Percentiles rank a stretch among this genome's conserved stretches.
Conservation (phyloP, 2,113 vertebrate species). For the Epinephelus moara region DNA sequence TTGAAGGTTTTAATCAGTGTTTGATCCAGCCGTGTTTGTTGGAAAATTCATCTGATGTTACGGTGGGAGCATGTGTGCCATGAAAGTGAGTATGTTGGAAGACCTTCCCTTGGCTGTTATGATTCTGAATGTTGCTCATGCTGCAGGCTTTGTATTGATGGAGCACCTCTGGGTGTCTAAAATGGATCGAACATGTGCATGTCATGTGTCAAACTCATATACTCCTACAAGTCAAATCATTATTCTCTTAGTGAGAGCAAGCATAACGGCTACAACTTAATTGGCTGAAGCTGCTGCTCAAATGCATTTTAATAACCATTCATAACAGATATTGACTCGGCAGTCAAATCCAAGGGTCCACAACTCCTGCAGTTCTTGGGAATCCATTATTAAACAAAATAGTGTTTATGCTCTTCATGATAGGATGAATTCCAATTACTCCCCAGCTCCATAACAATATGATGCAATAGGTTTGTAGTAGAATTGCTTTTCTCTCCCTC, state of each 20-base stretch:
- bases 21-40: constrained; percentile 38
- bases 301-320: neutral
- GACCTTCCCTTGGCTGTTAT: constrained; percentile 13
- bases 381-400: neutral
- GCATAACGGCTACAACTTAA: constrained; percentile 11
- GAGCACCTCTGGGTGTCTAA: constrained; percentile 10
- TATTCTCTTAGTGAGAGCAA: constrained; percentile 10
- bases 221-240: constrained; percentile 22
- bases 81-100: constrained; percentile 13
- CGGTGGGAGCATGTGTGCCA: constrained; percentile 2
- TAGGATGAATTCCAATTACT: neutral
- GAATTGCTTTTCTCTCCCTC: neutral
- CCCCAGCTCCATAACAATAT: neutral
- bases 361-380: neutral
- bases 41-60: constrained; percentile 42
- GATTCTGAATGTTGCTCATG: constrained; percentile 10
- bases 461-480: neutral
- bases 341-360: neutral
- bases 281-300: constrained; percentile 24
- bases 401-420: neutral
- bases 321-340: neutral
- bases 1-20: constrained; percentile 56
- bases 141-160: constrained; percentile 26
- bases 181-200: constrained; percentile 9
- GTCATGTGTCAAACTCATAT: constrained; percentile 46